A percentile compares a stretch with the other conserved stretches of the same genome.
Conservation (phyloP, 2,113 vertebrate species). For the Paraplagusia blochii region DNA sequence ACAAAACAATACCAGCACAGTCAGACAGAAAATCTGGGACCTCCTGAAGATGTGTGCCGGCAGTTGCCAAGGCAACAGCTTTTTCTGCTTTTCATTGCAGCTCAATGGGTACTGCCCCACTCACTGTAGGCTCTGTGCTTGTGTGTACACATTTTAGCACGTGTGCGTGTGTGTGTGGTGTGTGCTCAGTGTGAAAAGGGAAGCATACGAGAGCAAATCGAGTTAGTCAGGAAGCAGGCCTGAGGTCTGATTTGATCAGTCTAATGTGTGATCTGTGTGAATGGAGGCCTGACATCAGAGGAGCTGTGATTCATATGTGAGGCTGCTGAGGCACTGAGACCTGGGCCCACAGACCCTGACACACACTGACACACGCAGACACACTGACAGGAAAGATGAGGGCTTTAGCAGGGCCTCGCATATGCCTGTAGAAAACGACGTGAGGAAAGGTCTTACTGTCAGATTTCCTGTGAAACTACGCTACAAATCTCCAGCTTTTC, state of each 20-base stretch:
- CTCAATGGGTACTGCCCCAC: slow-evolving; percentile 64
- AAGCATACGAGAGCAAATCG: slow-evolving; percentile 63
- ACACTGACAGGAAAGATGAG: slow-evolving; percentile 21
- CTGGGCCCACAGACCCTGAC: too few species aligned
- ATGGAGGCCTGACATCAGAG: slow-evolving; percentile 55
- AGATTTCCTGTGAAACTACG: too few species aligned
- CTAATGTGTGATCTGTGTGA: slow-evolving; percentile 73
- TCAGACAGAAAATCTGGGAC: slow-evolving; percentile 66
- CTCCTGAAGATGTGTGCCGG: slow-evolving; percentile 66
- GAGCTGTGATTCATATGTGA: slow-evolving; percentile 48
- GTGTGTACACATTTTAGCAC: slow-evolving; percentile 30
- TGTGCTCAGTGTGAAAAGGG: slow-evolving; percentile 57
- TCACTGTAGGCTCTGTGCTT: slow-evolving; percentile 50
- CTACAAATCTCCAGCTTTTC: too few species aligned
- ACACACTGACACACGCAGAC: slow-evolving; percentile 15
- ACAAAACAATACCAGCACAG: slow-evolving; percentile 62
- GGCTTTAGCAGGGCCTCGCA: slow-evolving; percentile 13
- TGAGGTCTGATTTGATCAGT: slow-evolving; percentile 69
- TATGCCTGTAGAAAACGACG: too few species aligned
- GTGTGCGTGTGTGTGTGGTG: slow-evolving; percentile 12
- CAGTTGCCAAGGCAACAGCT: slow-evolving; percentile 69
- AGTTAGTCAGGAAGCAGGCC: slow-evolving; percentile 71
- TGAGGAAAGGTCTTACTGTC: too few species aligned
- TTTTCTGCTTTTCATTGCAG: slow-evolving; percentile 69
- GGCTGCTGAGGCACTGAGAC: slow-evolving; percentile 4